phyloP scores from a whole-genome alignment of 2,888 invertebrate species.

The Drosophila limbata region DNA sequence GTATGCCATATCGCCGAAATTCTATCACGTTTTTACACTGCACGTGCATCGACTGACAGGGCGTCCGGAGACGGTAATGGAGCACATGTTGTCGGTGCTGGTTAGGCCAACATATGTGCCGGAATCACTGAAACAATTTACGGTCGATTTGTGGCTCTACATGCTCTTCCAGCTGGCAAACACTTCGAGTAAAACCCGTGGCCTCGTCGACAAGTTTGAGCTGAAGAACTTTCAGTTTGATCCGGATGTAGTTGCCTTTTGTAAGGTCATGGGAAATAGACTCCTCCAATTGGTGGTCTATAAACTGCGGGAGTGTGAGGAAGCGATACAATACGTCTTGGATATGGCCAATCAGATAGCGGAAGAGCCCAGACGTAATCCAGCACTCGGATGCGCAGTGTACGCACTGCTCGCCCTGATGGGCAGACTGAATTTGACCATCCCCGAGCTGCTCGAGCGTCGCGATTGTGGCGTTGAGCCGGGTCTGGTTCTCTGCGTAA shows the following conservation, averaged over 20 bases:
- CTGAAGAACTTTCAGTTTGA: slow-evolving; percentile 69
- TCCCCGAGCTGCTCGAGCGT: slow-evolving; percentile 62
- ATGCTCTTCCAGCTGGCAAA: slow-evolving; percentile 49
- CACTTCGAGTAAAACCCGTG: neutral
- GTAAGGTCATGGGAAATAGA: slow-evolving; percentile 44
- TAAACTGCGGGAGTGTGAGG: slow-evolving; percentile 33
- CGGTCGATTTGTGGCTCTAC: slow-evolving; percentile 76
- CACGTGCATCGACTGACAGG: slow-evolving; percentile 75
- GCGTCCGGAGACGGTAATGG: slow-evolving; percentile 54
- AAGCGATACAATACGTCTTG: slow-evolving; percentile 10
- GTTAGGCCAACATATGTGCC: slow-evolving; percentile 37
- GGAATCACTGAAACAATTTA: slow-evolving; percentile 57
- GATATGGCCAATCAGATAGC: slow-evolving; percentile 30
- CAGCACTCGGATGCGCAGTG: slow-evolving; percentile 65
- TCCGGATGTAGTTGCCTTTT: slow-evolving; percentile 60
- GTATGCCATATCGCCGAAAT: slow-evolving; percentile 74
- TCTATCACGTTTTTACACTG: slow-evolving; percentile 71
- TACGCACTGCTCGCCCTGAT: slow-evolving; percentile 74
- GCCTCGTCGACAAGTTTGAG: slow-evolving; percentile 45
- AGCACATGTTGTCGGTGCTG: slow-evolving; percentile 60
- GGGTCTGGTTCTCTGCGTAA: slow-evolving; percentile 75
- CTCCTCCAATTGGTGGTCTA: slow-evolving; percentile 44
- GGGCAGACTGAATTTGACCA: slow-evolving; percentile 42
- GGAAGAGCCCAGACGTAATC: slow-evolving; percentile 54
- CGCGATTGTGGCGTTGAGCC: slow-evolving; percentile 63